Conservation (phyloP, 2,113 vertebrate genomes). For the Bos indicus region DNA sequence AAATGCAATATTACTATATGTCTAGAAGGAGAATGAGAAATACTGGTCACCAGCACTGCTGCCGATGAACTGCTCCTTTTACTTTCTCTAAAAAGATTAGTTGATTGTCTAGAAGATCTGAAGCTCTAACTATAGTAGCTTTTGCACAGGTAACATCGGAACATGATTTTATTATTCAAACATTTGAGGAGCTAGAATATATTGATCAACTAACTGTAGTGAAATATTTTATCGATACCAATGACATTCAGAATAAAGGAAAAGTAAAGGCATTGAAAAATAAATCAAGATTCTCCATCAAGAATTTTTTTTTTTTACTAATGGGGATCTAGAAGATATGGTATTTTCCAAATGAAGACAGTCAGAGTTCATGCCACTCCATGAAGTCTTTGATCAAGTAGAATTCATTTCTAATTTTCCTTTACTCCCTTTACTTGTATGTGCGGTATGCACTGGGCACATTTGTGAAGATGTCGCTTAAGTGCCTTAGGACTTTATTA, state of each 20-base stretch:
- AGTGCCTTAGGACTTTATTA: neutral
- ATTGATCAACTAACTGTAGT: neutral
- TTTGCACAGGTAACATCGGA: neutral
- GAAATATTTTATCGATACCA: neutral
- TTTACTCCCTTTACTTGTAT: neutral
- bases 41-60: neutral
- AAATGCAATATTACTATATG: neutral
- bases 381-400: neutral
- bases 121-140: neutral
- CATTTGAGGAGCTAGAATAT: neutral
- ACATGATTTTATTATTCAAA: slow-evolving; percentile 10
- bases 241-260: neutral
- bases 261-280: neutral
- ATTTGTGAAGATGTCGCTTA: neutral
- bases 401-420: neutral
- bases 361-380: neutral
- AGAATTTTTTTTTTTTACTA: neutral
- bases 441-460: neutral
- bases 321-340: neutral
- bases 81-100: neutral
- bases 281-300: neutral
- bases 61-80: neutral
- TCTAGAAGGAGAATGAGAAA: neutral
- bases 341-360: neutral
- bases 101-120: neutral